These are phyloP conservation scores for Argyra leucocephala DNA, from an alignment of 2,888 invertebrate genomes.

Conservation along the genomic window DNA sequence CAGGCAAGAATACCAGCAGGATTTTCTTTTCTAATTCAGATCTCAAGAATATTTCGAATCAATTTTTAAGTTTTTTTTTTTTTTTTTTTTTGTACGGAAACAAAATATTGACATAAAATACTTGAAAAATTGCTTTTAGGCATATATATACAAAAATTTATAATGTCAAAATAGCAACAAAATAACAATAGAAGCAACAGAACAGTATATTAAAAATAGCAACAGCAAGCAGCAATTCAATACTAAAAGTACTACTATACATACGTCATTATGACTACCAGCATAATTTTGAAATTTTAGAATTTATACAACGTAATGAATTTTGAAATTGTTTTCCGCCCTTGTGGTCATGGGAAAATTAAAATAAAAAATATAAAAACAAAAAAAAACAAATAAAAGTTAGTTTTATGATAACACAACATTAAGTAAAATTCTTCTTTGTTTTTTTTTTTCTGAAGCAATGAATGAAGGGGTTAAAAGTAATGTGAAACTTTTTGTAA, in stretches of 20 bases:
- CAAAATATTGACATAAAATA: background rate
- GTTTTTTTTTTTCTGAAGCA: background rate
- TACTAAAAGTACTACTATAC: no score
- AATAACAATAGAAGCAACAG: background rate
- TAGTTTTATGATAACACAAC: no score
- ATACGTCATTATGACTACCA: conserved; percentile 1
- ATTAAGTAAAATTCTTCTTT: background rate
- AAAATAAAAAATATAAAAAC: background rate
- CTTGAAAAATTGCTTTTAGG: background rate
- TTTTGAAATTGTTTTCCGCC: background rate
- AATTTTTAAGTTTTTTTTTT: background rate
- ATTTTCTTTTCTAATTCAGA: background rate
- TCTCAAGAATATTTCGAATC: background rate
- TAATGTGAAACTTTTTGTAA: background rate
- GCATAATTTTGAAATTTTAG: background rate
- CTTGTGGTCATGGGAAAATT: conserved; percentile 6
- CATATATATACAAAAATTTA: background rate
- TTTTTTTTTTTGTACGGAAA: background rate
- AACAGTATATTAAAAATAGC: background rate
- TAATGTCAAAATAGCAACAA: background rate
- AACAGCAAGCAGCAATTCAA: background rate
- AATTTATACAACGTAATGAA: background rate
- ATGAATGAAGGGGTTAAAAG: background rate
- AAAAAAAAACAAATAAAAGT: no score
- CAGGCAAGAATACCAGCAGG: background rate